Evolutionary conservation across 2,797 vertebrate species (phyloP), one percentile per base, ranked within the genome.

Genomic region (Lagocephalus sceleratus): DNA sequence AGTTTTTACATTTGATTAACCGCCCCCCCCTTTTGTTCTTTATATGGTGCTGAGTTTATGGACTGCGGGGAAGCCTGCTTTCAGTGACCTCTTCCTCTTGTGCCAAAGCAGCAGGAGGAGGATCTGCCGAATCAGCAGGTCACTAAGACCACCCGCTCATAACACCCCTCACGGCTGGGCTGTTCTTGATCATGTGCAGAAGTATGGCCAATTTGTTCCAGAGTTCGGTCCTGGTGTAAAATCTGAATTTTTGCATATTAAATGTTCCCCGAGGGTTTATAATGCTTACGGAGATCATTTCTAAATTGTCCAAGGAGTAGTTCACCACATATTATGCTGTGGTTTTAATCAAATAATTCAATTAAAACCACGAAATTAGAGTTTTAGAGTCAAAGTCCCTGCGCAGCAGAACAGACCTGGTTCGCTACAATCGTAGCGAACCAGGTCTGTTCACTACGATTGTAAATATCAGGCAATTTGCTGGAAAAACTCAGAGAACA

Each of bases 1-100:
- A 1, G 12, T 44, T 53, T 77, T 40, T 62, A 73, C 73, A 60
- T 63, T 72, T 71, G 40, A 73, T 81, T 62, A 50, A 47, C 48
- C n/a, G n/a, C n/a, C n/a, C n/a, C n/a, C n/a, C n/a, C n/a, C n/a
- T n/a, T n/a, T 44, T 55, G 71, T 58, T 11, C 57, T 68, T 51
- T 21, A 52, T 59, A 16, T 43, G 5, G 51, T 20, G 20, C 42
- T 46, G 21, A 23, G 54, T 45, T 23, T 22, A 38, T 57, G 47
- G 11, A 9, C 20, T 12, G 17, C 35, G 10, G 23, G 20, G 57
- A 16, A 32, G 43, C 14, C 10, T 20, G 42, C 21, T 42, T 21
- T 47, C n/a, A 3, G 5, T 23, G 46, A 53, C 16, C 2, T 3
- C 21, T 16, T 39, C 14, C 1, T 0, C n/a, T 20, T 22, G 29